phyloP scores from a whole-genome alignment of 2,888 invertebrate genomes.

The Hanleya hanleyi region DNA sequence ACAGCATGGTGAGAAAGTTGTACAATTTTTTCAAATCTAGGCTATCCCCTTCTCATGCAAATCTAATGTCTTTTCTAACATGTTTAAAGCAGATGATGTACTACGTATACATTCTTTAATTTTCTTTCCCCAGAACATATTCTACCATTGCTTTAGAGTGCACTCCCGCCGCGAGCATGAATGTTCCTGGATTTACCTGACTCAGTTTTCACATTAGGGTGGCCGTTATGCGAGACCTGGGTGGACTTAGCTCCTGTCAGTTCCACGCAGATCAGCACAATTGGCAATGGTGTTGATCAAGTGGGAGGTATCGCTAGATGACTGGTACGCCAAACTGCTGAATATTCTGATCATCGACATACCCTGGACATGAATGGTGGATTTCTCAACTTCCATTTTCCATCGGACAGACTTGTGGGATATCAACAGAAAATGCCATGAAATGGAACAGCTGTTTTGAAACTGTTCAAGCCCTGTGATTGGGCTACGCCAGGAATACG shows the following conservation, averaged over 20 bases:
- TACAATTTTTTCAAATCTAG: too few relatives aligned
- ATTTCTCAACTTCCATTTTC: conserved; percentile 60
- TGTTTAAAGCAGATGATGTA: too few relatives aligned
- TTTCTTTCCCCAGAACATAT: too few relatives aligned
- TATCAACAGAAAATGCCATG: conserved; percentile 55
- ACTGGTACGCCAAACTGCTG: background rate
- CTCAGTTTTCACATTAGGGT: conserved; percentile 10
- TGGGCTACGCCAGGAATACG: conserved; percentile 40
- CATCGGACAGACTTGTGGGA: conserved; percentile 44
- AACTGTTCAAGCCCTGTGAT: conserved; percentile 27
- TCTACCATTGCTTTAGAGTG: too few relatives aligned
- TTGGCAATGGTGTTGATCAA: conserved; percentile 49
- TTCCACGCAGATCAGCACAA: conserved; percentile 54
- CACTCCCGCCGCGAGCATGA: too few relatives aligned
- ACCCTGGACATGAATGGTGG: conserved; percentile 30
- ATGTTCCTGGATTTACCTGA: too few relatives aligned
- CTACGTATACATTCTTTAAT: too few relatives aligned
- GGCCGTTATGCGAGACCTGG: conserved; percentile 11
- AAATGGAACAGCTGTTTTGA: conserved; percentile 30
- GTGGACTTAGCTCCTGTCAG: conserved; percentile 49
- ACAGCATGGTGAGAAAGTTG: too few relatives aligned
- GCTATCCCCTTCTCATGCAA: too few relatives aligned
- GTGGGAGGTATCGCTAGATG: conserved; percentile 24
- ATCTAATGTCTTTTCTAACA: too few relatives aligned
- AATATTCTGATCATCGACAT: background rate